Base-by-base conservation (phyloP, 2,797 vertebrate genomes). In the Neosalanx taihuensis region DNA sequence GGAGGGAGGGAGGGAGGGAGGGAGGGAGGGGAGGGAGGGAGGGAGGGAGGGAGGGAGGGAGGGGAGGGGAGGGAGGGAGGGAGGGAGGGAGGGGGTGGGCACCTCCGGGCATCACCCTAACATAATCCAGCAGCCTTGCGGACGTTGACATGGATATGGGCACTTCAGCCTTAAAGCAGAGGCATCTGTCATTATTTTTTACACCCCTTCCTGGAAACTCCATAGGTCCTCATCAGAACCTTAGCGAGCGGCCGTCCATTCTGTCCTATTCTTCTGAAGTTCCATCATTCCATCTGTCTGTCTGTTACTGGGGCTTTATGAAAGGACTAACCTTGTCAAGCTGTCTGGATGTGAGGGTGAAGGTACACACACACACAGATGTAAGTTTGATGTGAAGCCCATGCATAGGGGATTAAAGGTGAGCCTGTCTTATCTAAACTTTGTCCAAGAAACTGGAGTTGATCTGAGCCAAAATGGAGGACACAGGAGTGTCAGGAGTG, bases 371-470 rank as follows among this genome's bases (percentile, higher is more conserved):
- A 20, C 37, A 30, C 66, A 76, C 76, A 67, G 68, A 56, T 69
- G 4, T 68, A 53, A 70, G 69, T 74, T 64, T 53, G 68, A 86
- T 76, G 82, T 64, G 56, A 86, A 88, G 87, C 84, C 89, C 49
- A 67, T 83, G 86, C 67, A 75, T 79, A 85, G 81, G 35, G 29
- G 63, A 60, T 23, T 81, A 79, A 79, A 64, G 53, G 49, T 79
- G 73, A 75, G 18, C 72, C 79, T 83, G 82, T 68, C 51, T 82
- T 85, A 84, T 86, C 79, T 1, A 73, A 76, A 70, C 77, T 75
- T 82, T 57, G 71, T 83, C 76, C 49, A 41, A 68, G 74, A 85
- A 76, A 71, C 76, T 41, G 26, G 60, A 67, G 65, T 65, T 56
- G 46, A 67, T 76, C 62, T 18, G 0, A 72, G 78, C 72, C 79